phyloP scores from a whole-genome alignment of 2,888 invertebrate genomes.

The Xanthia icteritia region DNA sequence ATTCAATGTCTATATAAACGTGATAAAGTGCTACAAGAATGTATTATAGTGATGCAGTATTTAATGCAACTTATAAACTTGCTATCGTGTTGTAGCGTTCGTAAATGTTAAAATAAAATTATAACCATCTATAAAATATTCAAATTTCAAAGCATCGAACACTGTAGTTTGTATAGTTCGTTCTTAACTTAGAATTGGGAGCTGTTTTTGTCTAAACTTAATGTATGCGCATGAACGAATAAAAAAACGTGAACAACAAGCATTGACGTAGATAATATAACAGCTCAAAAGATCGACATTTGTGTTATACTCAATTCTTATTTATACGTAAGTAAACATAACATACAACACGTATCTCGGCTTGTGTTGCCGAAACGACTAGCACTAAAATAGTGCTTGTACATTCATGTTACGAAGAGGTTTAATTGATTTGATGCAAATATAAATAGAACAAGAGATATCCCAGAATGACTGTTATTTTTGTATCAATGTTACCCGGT shows the following conservation, averaged over 20 bases:
- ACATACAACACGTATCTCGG: slow-evolving; percentile 1
- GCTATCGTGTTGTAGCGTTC: slow-evolving; percentile 24
- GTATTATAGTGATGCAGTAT: slow-evolving; percentile 19
- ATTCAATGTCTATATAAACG: slow-evolving; percentile 26
- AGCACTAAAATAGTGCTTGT: slow-evolving; percentile 29
- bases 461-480: slow-evolving; percentile 52
- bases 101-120: slow-evolving; percentile 36
- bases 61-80: slow-evolving; percentile 27
- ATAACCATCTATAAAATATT: slow-evolving; percentile 22
- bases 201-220: slow-evolving; percentile 5
- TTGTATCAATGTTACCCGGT: slow-evolving; percentile 53
- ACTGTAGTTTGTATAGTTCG: slow-evolving; percentile 4
- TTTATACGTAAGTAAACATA: slow-evolving; percentile 47
- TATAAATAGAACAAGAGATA: slow-evolving; percentile 27
- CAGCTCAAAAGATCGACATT: slow-evolving; percentile 19
- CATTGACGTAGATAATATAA: neutral
- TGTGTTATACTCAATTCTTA: slow-evolving; percentile 32
- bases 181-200: slow-evolving; percentile 7
- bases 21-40: slow-evolving; percentile 33
- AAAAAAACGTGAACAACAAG: neutral
- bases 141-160: slow-evolving; percentile 29
- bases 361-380: slow-evolving; percentile 41
- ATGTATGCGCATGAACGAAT: neutral
- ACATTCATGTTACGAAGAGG: slow-evolving; percentile 12
- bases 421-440: slow-evolving; percentile 43